phyloP scores from a whole-genome alignment of 2,888 invertebrate species.

The Pyrochroa serraticornis region DNA sequence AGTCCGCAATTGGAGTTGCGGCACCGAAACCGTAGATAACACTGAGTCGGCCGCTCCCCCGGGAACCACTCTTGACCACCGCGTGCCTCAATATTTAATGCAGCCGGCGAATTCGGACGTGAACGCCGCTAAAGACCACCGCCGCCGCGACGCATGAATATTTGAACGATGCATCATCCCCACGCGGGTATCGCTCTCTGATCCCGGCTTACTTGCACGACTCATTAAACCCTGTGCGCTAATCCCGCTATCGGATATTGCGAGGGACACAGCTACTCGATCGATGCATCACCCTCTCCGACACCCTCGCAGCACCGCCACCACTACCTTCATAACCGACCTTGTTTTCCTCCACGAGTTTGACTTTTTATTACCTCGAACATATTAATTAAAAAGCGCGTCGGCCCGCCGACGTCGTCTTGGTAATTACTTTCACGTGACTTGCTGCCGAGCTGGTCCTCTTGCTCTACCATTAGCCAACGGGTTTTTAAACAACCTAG shows the following conservation, averaged over 20 bases:
- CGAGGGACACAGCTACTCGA: slow-evolving; percentile 42
- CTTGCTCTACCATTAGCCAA: too few species aligned
- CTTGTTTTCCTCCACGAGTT: slow-evolving; percentile 14
- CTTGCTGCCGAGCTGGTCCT: slow-evolving; percentile 44
- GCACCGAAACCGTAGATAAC: slow-evolving; percentile 55
- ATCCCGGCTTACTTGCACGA: slow-evolving; percentile 62
- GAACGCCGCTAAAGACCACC: slow-evolving; percentile 35
- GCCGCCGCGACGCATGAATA: slow-evolving; percentile 52
- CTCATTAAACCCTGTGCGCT: slow-evolving; percentile 60
- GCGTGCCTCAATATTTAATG: slow-evolving; percentile 56
- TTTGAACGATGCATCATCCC: slow-evolving; percentile 55
- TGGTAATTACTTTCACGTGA: slow-evolving; percentile 47
- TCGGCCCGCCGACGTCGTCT: slow-evolving; percentile 28
- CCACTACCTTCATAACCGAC: slow-evolving; percentile 8
- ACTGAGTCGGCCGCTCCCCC: slow-evolving; percentile 48
- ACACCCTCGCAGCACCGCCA: slow-evolving; percentile 16
- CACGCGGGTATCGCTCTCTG: slow-evolving; percentile 55
- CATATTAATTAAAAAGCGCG: slow-evolving; percentile 51
- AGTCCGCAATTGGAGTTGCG: slow-evolving; percentile 51
- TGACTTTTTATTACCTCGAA: slow-evolving; percentile 47
- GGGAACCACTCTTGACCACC: slow-evolving; percentile 52
- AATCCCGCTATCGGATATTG: slow-evolving; percentile 60
- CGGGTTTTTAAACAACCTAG: too few species aligned
- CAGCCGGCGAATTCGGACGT: slow-evolving; percentile 41
- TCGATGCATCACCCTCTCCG: slow-evolving; percentile 29